phyloP scores from a whole-genome alignment of 1,140 invertebrate genomes.

The Solen grandis region DNA sequence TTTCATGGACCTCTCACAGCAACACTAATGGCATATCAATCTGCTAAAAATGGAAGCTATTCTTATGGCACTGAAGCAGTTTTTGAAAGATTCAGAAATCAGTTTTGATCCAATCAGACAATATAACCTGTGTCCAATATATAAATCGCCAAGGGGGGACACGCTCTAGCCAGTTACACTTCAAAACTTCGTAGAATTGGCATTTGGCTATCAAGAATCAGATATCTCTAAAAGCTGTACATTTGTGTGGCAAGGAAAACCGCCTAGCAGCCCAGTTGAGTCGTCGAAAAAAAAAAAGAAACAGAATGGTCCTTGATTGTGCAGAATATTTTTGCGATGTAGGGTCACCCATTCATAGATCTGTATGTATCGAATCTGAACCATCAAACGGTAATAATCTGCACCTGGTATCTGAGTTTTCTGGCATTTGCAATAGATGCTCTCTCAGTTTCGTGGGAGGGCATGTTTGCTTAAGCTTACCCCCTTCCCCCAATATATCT shows the following conservation, averaged over 20 bases:
- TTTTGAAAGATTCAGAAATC: not conserved
- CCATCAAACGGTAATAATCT: not conserved
- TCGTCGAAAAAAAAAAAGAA: not conserved
- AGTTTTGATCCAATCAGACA: conserved; percentile 11
- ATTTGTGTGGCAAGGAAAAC: too few species aligned
- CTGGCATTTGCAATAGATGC: too few species aligned
- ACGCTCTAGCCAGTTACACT: too few species aligned
- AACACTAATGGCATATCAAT: conserved; percentile 16
- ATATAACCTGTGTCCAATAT: not conserved
- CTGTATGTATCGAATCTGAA: conserved; percentile 1
- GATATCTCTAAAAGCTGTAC: too few species aligned
- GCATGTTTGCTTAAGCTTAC: conserved; percentile 40
- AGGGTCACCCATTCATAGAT: conserved; percentile 33
- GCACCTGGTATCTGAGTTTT: too few species aligned
- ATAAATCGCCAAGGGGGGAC: too few species aligned
- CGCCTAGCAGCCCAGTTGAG: conserved; percentile 13
- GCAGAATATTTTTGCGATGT: conserved; percentile 7
- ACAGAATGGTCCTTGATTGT: conserved; percentile 22
- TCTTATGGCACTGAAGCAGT: not conserved
- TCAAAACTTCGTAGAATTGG: not conserved
- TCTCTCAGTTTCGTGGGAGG: too few species aligned
- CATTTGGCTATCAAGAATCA: too few species aligned
- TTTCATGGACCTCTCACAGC: not conserved
- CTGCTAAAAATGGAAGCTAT: conserved; percentile 15
- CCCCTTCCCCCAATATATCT: conserved; percentile 28